These are phyloP conservation scores for Apeira syringaria DNA, from an alignment of 2,888 invertebrate genomes.

Conservation along the genomic window DNA sequence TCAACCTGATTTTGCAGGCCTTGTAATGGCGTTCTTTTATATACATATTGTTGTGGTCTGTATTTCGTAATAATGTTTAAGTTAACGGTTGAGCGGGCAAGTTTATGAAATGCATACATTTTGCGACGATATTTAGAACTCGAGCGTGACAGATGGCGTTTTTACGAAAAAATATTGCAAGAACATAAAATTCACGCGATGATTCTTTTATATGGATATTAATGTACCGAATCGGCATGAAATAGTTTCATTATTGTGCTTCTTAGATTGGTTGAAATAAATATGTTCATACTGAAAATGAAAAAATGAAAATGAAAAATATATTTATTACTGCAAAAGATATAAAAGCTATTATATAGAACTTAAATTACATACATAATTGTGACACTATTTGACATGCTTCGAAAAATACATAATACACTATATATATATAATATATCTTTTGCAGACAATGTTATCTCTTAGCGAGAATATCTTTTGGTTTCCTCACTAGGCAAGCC, in stretches of 20 bases:
- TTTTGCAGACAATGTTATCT: no score
- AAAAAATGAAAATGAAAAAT: no score
- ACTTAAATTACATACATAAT: no score
- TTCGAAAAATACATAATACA: no score
- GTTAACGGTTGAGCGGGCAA: conserved; percentile 52
- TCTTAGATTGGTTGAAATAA: neutral
- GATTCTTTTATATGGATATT: conserved; percentile 2
- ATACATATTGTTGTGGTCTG: conserved; percentile 41
- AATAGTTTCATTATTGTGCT: neutral
- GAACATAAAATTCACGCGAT: conserved; percentile 7
- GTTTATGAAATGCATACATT: conserved; percentile 63
- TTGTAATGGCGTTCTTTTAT: conserved; percentile 54
- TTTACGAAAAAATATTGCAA: conserved; percentile 16
- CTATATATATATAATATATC: no score
- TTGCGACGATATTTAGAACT: conserved; percentile 36
- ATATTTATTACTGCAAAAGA: no score
- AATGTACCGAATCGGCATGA: conserved; percentile 6
- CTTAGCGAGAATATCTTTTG: no score
- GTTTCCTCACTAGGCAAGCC: no score
- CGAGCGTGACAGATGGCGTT: conserved; percentile 44
- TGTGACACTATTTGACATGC: no score
- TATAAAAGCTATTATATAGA: no score
- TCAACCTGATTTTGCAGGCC: conserved; percentile 52
- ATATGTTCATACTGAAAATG: no score
- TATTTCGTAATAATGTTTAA: conserved; percentile 49